Evolutionary conservation across 1,140 invertebrate species (phyloP), one percentile per base, ranked within the genome.

Genomic region (Macrobrachium nipponense): DNA sequence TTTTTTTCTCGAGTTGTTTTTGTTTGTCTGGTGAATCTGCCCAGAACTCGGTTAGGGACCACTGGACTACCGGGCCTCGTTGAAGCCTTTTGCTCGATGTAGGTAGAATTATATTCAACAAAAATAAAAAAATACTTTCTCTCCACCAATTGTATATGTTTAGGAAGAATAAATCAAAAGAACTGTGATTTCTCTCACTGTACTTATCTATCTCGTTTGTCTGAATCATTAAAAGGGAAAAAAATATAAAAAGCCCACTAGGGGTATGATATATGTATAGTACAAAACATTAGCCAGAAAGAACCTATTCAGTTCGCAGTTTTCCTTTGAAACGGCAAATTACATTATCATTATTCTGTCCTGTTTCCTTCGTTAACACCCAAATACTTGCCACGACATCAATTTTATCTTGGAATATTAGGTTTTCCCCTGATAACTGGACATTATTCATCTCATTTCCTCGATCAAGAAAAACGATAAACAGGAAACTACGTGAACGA

Each of bases 181-280:
- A 86, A 86, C 83, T 86, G 83, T 86, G 83, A 86, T 86, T 86
- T 86, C 83, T 86, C 83, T 79, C 68, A 86, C 83, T 86, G 68
- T 73, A 86, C 77, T 80, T 79, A 86, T 86, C 73, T 86, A 64
- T 77, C 75, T 76, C 17, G 51, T 80, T 80, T 80, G 58, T 79
- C 61, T 79, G 64, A 36, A 80, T 80, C 61, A 72, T 83, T 58
- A 70, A 68, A 81, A 81, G 20, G 23, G 64, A 20, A 66, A 64
- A 62, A 64, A 72, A 23, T 81, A 81, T 10, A 51, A 51, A 51
- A 51, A 51, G 66, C 66, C 66, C 66, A 17, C 66, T 70, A 72
- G 81, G 81, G 81, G 60, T 76, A 62, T 76, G 51, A 83, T 73
- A 83, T 83, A 83, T 76, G 81, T 83, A 83, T 83, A 83, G 81